These are phyloP conservation scores for Bergia sp. DNA, from an alignment of 92 coral and sea anemone species.

Conservation along the genomic window DNA sequence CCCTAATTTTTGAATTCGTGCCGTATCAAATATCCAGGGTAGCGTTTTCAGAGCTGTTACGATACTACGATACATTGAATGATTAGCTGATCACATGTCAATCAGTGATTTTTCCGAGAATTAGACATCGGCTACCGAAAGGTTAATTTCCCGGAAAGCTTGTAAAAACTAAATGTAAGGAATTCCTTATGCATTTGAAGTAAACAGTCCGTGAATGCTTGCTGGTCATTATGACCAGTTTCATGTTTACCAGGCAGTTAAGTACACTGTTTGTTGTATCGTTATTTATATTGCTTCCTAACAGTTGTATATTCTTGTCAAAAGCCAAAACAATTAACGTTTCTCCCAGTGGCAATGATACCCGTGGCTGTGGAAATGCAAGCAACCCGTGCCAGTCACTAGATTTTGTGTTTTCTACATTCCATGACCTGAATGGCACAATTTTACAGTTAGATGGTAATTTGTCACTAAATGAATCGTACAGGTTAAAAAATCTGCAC, in stretches of 20 bases:
- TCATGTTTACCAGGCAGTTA: not conserved
- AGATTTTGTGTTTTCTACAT: slow-evolving; percentile 47
- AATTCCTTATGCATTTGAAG: not conserved
- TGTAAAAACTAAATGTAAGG: not conserved
- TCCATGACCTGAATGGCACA: slow-evolving; percentile 52
- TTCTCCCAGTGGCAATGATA: slow-evolving; percentile 56
- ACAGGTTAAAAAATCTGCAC: slow-evolving; percentile 39
- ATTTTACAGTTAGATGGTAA: slow-evolving; percentile 42
- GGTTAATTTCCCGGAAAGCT: slow-evolving; percentile 1
- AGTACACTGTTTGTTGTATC: not conserved
- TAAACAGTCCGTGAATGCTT: not conserved
- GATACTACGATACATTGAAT: not conserved
- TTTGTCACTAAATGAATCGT: slow-evolving; percentile 47
- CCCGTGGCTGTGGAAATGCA: slow-evolving; percentile 40
- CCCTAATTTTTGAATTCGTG: too few species aligned
- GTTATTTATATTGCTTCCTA: not conserved
- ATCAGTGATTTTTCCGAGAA: not conserved
- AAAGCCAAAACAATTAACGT: slow-evolving; percentile 32
- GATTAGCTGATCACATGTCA: not conserved
- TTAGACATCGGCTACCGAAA: not conserved
- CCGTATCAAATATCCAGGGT: too few species aligned
- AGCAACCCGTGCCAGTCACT: slow-evolving; percentile 54
- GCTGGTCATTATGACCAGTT: not conserved
- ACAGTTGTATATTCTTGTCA: not conserved
- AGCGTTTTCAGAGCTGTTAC: too few species aligned